Conservation (phyloP, 1,140 invertebrate genomes). For the Drosophila carrolli region DNA sequence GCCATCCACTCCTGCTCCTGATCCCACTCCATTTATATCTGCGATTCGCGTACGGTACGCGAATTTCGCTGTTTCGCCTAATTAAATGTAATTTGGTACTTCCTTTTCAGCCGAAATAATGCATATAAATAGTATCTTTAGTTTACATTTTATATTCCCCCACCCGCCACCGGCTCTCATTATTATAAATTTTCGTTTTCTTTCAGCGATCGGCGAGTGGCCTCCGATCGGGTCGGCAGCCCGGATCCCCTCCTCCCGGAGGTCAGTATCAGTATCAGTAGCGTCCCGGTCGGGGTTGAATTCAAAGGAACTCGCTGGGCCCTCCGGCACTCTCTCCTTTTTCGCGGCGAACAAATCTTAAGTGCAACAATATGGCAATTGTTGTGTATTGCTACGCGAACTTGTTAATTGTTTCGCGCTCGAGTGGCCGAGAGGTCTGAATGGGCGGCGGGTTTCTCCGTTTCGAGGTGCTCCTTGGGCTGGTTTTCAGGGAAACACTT, state of each 20-base stretch:
- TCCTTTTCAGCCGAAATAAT: slow-evolving; percentile 84
- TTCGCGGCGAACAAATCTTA: slow-evolving; percentile 32
- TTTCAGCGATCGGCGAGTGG: slow-evolving; percentile 59
- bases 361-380: slow-evolving; percentile 67
- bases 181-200: slow-evolving; percentile 81
- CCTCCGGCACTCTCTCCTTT: slow-evolving; percentile 31
- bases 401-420: slow-evolving; percentile 80
- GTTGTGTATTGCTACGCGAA: slow-evolving; percentile 47
- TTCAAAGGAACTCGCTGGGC: slow-evolving; percentile 70
- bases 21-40: slow-evolving; percentile 43
- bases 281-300: slow-evolving; percentile 15
- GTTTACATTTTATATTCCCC: slow-evolving; percentile 73
- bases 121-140: slow-evolving; percentile 83
- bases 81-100: slow-evolving; percentile 84
- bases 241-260: slow-evolving; percentile 14
- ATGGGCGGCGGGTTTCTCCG: slow-evolving; percentile 21
- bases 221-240: slow-evolving; percentile 24
- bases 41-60: slow-evolving; percentile 70
- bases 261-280: slow-evolving; percentile 14
- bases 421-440: slow-evolving; percentile 54
- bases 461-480: slow-evolving; percentile 53
- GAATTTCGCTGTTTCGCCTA: slow-evolving; percentile 77
- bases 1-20: slow-evolving; percentile 29
- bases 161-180: slow-evolving; percentile 39
- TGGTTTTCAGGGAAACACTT: slow-evolving; percentile 70